Conservation (phyloP, 2,888 invertebrate genomes). For the Danaus chrysippus region DNA sequence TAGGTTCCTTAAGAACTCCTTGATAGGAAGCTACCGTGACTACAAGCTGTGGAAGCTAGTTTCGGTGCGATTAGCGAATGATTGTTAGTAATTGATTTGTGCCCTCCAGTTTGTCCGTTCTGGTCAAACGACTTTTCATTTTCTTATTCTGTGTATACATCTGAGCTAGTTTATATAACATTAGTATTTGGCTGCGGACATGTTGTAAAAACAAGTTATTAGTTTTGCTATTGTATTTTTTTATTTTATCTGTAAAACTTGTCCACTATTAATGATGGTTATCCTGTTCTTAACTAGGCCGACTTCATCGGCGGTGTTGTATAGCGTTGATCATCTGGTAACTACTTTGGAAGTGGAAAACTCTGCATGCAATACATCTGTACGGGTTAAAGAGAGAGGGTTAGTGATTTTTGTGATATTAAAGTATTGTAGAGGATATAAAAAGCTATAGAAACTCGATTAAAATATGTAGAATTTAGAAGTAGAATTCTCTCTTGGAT, state of each 20-base stretch:
- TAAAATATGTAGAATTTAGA: no score
- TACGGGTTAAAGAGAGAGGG: conserved; percentile 28
- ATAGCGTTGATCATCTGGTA: conserved; percentile 37
- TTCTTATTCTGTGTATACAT: conserved; percentile 22
- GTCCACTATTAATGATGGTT: not conserved
- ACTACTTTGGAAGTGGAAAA: conserved; percentile 35
- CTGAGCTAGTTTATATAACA: not conserved
- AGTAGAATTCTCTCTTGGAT: no score
- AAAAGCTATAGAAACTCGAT: no score
- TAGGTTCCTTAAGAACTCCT: conserved; percentile 20
- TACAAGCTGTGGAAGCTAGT: conserved; percentile 33
- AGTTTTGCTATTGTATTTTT: no score
- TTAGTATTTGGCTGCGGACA: no score
- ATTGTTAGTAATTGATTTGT: conserved; percentile 46
- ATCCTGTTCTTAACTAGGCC: conserved; percentile 37
- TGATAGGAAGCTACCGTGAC: conserved; percentile 41
- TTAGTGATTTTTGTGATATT: conserved; percentile 17
- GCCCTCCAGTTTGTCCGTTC: conserved; percentile 28
- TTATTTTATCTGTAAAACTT: no score
- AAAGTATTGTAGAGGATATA: no score
- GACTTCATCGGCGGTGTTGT: conserved; percentile 40
- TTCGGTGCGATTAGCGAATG: conserved; percentile 44
- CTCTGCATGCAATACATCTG: conserved; percentile 41
- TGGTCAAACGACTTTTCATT: conserved; percentile 27
- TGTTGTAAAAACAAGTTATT: no score